Evolutionary conservation across 2,888 invertebrate species (phyloP).

Genomic region (Lordiphosa fenestrarum): DNA sequence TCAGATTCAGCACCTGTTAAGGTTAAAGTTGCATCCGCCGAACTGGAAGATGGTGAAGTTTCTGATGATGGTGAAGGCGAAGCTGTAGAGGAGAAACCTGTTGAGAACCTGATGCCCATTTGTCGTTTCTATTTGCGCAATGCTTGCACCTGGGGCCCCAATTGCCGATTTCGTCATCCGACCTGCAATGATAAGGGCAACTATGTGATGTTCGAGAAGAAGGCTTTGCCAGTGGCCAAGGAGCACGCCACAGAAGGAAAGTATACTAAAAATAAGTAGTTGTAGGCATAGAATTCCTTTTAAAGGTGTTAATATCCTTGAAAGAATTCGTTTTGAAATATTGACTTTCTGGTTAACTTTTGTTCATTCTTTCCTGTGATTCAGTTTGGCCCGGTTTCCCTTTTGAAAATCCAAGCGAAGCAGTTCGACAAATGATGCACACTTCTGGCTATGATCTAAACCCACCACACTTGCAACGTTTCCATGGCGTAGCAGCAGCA

Average conservation of each 20-base stretch:
- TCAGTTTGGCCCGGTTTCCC: conserved; percentile 13
- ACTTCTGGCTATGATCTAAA: conserved; percentile 4
- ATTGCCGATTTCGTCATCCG: conserved; percentile 39
- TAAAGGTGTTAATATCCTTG: no score
- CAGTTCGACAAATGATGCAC: conserved; percentile 8
- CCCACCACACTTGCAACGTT: neutral
- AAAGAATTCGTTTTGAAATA: no score
- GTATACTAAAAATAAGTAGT: neutral
- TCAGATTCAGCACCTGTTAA: neutral
- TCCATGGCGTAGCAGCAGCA: no score
- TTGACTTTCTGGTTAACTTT: neutral
- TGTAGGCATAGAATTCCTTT: neutral
- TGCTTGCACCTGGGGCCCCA: conserved; percentile 29
- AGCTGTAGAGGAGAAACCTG: neutral
- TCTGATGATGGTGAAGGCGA: neutral
- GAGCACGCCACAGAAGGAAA: neutral
- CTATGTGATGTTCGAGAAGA: conserved; percentile 50
- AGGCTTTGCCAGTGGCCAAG: conserved; percentile 14
- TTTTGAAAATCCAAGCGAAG: neutral
- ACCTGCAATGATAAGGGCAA: conserved; percentile 26
- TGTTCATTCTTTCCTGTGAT: neutral
- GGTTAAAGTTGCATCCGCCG: neutral
- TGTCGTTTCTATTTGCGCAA: conserved; percentile 29
- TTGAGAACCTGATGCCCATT: conserved; percentile 2
- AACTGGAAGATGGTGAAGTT: conserved; percentile 51